Percentiles rank a stretch among this genome's conserved stretches.
These are phyloP conservation scores for Trididemnum miniatum DNA, from an alignment of 23 tunicate genomes.

Conservation along the genomic window DNA sequence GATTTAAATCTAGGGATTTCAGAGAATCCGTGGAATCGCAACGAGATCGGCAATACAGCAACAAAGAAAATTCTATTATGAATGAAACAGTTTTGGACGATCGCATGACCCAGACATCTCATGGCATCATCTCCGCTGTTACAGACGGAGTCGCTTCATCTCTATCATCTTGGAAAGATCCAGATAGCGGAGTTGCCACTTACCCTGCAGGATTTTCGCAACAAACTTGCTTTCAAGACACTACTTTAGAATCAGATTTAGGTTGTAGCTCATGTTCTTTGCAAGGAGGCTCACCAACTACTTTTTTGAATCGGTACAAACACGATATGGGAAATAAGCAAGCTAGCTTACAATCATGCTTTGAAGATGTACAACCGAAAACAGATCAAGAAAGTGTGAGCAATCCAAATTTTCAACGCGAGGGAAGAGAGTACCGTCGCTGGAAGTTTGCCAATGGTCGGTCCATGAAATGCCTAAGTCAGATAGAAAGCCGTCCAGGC, in stretches of 20 bases:
- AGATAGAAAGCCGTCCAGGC: neutral
- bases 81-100: conserved; percentile 38
- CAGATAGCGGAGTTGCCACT: neutral
- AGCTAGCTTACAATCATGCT: neutral
- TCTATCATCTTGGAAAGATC: conserved; percentile 6
- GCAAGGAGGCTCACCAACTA: conserved; percentile 4
- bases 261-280: conserved; percentile 13
- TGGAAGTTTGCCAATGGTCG: conserved; percentile 24
- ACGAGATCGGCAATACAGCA: neutral
- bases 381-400: neutral
- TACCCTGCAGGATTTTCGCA: neutral
- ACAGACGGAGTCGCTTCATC: conserved; percentile 11
- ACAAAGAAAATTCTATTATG: conserved; percentile 4
- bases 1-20: too few species aligned
- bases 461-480: neutral
- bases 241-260: conserved; percentile 5
- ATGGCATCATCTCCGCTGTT: neutral
- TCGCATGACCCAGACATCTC: neutral
- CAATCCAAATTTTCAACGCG: neutral
- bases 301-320: neutral
- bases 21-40: neutral
- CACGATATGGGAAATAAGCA: neutral
- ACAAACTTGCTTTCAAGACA: conserved; percentile 21
- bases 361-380: neutral
- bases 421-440: neutral